Percentiles rank a stretch among this genome's conserved stretches.
These are phyloP conservation scores for Sternarchorhynchus goeldii DNA, from an alignment of 2,797 vertebrate species.

Conservation along the genomic window DNA sequence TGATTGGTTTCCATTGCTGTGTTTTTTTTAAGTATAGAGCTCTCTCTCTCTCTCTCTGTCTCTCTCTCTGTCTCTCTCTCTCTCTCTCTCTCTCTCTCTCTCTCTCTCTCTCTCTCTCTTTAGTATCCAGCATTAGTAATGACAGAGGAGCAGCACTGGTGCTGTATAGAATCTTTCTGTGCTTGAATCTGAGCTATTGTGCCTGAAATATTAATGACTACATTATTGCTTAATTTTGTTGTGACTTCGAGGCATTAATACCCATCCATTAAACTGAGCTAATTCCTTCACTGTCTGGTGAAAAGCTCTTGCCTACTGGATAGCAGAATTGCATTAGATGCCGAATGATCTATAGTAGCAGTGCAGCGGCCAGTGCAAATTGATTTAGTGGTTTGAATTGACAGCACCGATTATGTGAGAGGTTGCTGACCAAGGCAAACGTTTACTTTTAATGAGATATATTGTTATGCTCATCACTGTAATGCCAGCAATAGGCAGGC, in stretches of 20 bases:
- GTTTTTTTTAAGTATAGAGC: neutral
- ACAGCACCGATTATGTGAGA: constrained; percentile 67
- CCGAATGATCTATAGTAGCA: constrained; percentile 71
- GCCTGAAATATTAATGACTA: constrained; percentile 78
- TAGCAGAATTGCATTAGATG: constrained; percentile 71
- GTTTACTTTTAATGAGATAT: constrained; percentile 57
- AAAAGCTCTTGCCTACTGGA: constrained; percentile 59
- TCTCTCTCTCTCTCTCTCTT: neutral
- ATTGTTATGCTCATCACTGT: constrained; percentile 50
- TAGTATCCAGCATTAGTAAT: constrained; percentile 68
- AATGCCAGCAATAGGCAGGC: constrained; percentile 41
- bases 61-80: neutral
- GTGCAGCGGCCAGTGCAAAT: constrained; percentile 64
- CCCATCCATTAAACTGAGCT: constrained; percentile 73
- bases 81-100: constrained; percentile 3
- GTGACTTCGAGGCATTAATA: constrained; percentile 79
- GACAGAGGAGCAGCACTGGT: constrained; percentile 41
- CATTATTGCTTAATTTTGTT: constrained; percentile 81
- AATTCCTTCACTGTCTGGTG: constrained; percentile 67
- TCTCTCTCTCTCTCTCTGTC: constrained; percentile 13
- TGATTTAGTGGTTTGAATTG: constrained; percentile 68
- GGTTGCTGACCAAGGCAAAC: constrained; percentile 58
- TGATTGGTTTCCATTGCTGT: constrained; percentile 23
- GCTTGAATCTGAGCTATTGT: constrained; percentile 58
- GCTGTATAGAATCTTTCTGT: constrained; percentile 56